Evolutionary conservation across 2,113 vertebrate species (phyloP), one percentile per base, ranked within the genome.

Genomic region (Tragelaphus buxtoni): DNA sequence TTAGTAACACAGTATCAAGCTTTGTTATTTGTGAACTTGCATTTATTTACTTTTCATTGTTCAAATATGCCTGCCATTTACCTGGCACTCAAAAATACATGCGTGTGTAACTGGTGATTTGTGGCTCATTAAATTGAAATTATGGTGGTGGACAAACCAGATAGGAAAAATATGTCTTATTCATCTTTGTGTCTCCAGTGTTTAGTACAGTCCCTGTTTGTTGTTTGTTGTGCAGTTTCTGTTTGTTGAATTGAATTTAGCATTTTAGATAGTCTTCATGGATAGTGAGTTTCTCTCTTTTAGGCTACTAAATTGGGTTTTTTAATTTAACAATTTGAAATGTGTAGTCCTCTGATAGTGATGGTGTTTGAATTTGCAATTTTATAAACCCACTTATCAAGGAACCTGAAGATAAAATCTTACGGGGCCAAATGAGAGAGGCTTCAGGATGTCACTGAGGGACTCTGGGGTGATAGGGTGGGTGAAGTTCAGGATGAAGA

Each of bases 321-420:
- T 96, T 95, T 83, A 97, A 96, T 94, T 82, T 96, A 95, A 94
- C 61, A 53, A 65, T 97, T 92, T 96, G 88, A 96, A 96, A 95
- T 96, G 72, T 97, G 77, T 96, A 89, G 92, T 90, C 69, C 79
- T 97, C 61, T 94, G 90, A 94, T 92, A 97, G 92, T 92, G 94
- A 79, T 83, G 88, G 69, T 60, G 16, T 87, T 97, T 95, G 96
- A 96, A 90, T 97, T 95, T 96, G 45, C 74, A 96, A 18, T 88
- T 96, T 84, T 49, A 94, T 96, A 96, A 95, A 49, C 79, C 60
- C 76, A 17, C 79, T 92, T 96, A 90, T 92, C 88, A 82, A 85
- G 61, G 82, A 97, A 79, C 76, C 30, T 69, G 86, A 60, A 96
- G 95, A 97, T 96, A 96, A 92, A 85, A 96, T 96, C 96, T 91